Evolutionary conservation across 2,888 invertebrate species (phyloP).

Genomic region (Diachrysia chrysitis): DNA sequence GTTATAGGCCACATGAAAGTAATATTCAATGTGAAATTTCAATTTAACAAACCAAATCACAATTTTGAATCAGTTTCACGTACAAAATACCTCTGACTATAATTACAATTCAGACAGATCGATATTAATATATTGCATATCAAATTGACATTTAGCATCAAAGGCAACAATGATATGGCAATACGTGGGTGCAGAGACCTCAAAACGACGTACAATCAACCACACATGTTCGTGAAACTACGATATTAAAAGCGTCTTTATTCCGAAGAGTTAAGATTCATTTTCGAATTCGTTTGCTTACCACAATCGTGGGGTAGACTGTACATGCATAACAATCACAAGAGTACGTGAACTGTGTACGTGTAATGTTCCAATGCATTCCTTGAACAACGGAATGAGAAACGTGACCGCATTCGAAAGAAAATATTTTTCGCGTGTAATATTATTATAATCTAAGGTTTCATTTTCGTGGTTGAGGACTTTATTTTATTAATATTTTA

Average conservation of each 20-base stretch:
- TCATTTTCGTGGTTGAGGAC: too few relatives aligned
- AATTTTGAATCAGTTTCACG: not conserved
- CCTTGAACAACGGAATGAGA: conserved; percentile 18
- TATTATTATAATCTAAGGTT: too few relatives aligned
- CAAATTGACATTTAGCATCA: conserved; percentile 1
- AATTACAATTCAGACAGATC: conserved; percentile 2
- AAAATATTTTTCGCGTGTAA: conserved; percentile 4
- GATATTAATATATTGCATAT: conserved; percentile 2
- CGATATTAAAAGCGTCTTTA: not conserved
- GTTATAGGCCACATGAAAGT: too few relatives aligned
- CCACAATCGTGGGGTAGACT: not conserved
- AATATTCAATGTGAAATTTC: not conserved
- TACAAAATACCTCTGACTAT: not conserved
- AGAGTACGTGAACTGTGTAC: conserved; percentile 10
- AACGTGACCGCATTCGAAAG: conserved; percentile 1
- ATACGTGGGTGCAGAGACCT: conserved; percentile 3
- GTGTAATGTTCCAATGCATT: conserved; percentile 41
- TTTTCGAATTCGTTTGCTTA: not conserved
- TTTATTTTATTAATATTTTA: too few relatives aligned
- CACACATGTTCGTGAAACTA: not conserved
- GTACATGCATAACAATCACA: conserved; percentile 32
- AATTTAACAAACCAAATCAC: not conserved
- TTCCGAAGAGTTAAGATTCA: not conserved
- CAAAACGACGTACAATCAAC: not conserved
- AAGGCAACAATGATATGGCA: conserved; percentile 1